Evolutionary conservation across 2,797 vertebrate species (phyloP).

Genomic region (Phataginus tricuspis): DNA sequence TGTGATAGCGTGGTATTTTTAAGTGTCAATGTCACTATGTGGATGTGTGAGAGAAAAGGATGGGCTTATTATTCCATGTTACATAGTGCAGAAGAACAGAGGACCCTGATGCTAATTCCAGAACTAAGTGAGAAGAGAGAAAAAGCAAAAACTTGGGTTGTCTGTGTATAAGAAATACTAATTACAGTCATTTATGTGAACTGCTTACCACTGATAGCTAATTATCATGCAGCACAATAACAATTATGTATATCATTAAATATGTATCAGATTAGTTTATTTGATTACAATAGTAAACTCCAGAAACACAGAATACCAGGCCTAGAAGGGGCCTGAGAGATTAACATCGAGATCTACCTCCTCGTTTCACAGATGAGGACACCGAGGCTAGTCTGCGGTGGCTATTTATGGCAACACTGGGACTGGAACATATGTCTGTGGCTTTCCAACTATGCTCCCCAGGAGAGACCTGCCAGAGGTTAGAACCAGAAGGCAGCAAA

Average conservation of each 20-base stretch:
- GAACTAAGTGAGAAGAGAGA: slow-evolving; percentile 44
- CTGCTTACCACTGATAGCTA: slow-evolving; percentile 70
- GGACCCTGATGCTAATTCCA: slow-evolving; percentile 2
- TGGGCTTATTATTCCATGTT: no score
- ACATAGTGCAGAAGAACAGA: neutral
- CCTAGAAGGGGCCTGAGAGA: slow-evolving; percentile 28
- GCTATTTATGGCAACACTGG: neutral
- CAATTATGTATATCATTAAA: slow-evolving; percentile 78
- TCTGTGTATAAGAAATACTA: slow-evolving; percentile 64
- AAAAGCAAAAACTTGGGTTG: slow-evolving; percentile 51
- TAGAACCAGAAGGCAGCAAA: neutral
- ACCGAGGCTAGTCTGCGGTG: neutral
- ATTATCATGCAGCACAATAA: slow-evolving; percentile 74
- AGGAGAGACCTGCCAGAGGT: neutral
- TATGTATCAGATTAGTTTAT: slow-evolving; percentile 75
- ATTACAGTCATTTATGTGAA: slow-evolving; percentile 75
- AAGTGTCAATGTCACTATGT: neutral
- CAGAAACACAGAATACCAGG: slow-evolving; percentile 42
- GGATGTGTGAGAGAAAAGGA: neutral
- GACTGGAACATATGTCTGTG: neutral
- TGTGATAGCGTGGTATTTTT: neutral
- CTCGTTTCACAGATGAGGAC: neutral
- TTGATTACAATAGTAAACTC: slow-evolving; percentile 72
- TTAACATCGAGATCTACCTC: neutral
- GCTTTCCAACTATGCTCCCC: neutral